phyloP scores from a whole-genome alignment of 2,888 invertebrate genomes.

The Apamea sordens region DNA sequence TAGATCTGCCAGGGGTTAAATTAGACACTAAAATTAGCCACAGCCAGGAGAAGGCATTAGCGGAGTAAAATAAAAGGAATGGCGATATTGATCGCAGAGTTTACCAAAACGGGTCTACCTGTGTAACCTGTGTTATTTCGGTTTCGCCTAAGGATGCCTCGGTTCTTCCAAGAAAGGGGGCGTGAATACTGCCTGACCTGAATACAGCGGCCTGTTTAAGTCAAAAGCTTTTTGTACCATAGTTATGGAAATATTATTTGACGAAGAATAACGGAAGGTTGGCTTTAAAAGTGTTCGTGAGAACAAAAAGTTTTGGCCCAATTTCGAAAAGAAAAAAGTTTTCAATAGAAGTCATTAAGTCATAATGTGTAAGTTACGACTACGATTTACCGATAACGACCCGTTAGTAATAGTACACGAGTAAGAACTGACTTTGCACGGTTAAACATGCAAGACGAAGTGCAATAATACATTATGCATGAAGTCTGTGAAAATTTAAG shows the following conservation, averaged over 20 bases:
- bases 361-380: not conserved
- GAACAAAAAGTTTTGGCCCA: not conserved
- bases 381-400: not conserved
- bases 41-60: constrained; percentile 22
- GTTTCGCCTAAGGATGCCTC: constrained; percentile 37
- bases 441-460: constrained; percentile 29
- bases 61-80: constrained; percentile 50
- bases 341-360: not conserved
- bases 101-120: constrained; percentile 52
- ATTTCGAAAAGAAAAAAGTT: not conserved
- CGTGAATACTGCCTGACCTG: constrained; percentile 54
- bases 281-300: not conserved
- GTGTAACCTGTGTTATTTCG: constrained; percentile 49
- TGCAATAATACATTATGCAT: constrained; percentile 39
- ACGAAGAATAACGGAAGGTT: constrained; percentile 8
- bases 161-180: constrained; percentile 63
- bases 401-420: not conserved
- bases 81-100: constrained; percentile 38
- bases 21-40: constrained; percentile 25
- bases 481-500: constrained; percentile 7
- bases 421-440: constrained; percentile 11
- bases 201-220: constrained; percentile 51
- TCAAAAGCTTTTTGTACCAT: constrained; percentile 23
- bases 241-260: constrained; percentile 33
- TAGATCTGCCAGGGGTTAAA: constrained; percentile 7